These are phyloP conservation scores for Trypoxylon attenuatum DNA, from an alignment of 2,888 invertebrate species.

Conservation along the genomic window DNA sequence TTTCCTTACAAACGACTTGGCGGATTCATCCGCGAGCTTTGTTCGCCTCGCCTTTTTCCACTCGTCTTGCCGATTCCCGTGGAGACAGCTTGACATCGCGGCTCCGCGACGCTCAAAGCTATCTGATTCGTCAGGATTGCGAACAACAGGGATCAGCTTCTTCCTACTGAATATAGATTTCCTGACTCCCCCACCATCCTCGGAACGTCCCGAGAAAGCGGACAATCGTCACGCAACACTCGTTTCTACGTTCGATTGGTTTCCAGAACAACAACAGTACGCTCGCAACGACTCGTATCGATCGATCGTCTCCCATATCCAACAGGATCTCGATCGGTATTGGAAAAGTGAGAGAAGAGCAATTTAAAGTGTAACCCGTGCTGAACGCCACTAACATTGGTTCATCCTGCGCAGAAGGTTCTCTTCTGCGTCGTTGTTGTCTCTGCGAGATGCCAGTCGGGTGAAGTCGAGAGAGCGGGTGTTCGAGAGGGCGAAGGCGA, in stretches of 20 bases:
- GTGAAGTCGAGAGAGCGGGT: conserved; percentile 8
- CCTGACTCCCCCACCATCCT: neutral
- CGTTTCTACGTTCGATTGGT: too few relatives aligned
- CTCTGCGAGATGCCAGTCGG: conserved; percentile 31
- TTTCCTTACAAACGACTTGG: conserved; percentile 51
- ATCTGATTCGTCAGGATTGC: conserved; percentile 44
- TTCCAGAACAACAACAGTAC: too few relatives aligned
- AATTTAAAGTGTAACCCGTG: too few relatives aligned
- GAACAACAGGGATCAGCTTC: conserved; percentile 31
- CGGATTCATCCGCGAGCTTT: conserved; percentile 43
- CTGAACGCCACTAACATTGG: too few relatives aligned
- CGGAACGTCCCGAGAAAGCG: too few relatives aligned
- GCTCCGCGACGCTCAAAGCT: conserved; percentile 29
- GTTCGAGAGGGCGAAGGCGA: neutral
- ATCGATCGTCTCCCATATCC: too few relatives aligned
- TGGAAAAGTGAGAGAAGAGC: too few relatives aligned
- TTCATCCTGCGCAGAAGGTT: too few relatives aligned
- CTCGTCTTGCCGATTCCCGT: conserved; percentile 22
- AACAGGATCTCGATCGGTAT: too few relatives aligned
- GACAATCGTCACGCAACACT: too few relatives aligned
- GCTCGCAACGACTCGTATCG: too few relatives aligned
- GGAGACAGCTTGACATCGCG: conserved; percentile 14
- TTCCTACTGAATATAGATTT: conserved; percentile 13
- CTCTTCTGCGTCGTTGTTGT: conserved; percentile 25
- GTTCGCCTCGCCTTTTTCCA: conserved; percentile 24